Evolutionary conservation across 2,797 vertebrate genomes (phyloP).

Genomic region (Scolopax bukidnonensis): DNA sequence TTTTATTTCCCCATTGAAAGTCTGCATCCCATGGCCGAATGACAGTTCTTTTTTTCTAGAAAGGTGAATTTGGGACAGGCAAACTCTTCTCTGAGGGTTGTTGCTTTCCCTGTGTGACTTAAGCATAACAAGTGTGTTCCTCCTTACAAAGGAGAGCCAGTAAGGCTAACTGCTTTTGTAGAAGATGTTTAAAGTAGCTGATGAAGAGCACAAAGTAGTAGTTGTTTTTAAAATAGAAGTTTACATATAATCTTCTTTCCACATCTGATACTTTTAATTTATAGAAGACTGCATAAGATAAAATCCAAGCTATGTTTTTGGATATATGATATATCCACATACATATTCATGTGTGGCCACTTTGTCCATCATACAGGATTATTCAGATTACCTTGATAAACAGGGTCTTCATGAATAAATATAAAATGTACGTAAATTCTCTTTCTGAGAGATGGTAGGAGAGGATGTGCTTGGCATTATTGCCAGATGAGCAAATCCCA

Average conservation of each 20-base stretch:
- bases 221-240: not conserved
- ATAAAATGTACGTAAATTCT: not conserved
- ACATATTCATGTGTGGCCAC: rapidly evolving
- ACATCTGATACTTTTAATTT: not conserved
- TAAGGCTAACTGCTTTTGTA: not conserved
- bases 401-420: not conserved
- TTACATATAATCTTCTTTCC: not conserved
- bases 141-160: not conserved
- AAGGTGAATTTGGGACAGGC: not conserved
- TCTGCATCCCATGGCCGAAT: not conserved
- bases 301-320: not conserved
- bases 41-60: not conserved
- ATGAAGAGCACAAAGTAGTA: not conserved
- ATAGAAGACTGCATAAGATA: not conserved
- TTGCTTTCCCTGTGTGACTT: not conserved
- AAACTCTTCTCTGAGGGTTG: not conserved
- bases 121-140: not conserved
- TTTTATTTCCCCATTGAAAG: not conserved
- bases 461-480: not conserved
- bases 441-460: not conserved
- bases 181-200: not conserved
- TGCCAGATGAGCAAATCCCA: not conserved
- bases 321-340: rapidly evolving
- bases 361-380: not conserved
- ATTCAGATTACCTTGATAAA: not conserved